These are phyloP conservation scores for Trichopria drosophilae DNA, from an alignment of 2,888 invertebrate species.

Conservation along the genomic window DNA sequence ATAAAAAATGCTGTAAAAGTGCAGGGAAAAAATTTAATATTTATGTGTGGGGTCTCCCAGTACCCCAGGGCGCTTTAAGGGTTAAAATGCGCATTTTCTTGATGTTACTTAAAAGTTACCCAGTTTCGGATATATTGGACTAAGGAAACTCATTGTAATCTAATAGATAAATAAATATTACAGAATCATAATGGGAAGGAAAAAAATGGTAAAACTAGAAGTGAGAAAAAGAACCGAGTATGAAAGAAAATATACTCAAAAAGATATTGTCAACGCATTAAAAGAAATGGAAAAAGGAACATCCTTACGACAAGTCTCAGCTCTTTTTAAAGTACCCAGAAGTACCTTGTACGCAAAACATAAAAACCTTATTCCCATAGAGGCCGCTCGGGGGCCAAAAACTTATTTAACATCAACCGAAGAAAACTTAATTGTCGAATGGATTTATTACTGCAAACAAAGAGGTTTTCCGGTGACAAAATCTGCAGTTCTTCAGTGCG, in stretches of 20 bases:
- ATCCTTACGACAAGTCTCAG: slow-evolving; percentile 9
- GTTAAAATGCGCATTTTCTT: no score
- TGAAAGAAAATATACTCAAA: slow-evolving; percentile 7
- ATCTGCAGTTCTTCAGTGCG: slow-evolving; percentile 39
- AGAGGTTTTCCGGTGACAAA: slow-evolving; percentile 43
- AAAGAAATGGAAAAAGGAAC: slow-evolving; percentile 9
- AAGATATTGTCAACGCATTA: background rate
- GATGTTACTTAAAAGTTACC: no score
- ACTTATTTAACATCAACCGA: slow-evolving; percentile 24
- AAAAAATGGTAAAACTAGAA: slow-evolving; percentile 1
- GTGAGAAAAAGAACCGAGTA: background rate
- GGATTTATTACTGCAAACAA: slow-evolving; percentile 38
- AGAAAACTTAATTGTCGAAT: slow-evolving; percentile 27
- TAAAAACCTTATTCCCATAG: slow-evolving; percentile 4
- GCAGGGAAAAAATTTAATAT: no score
- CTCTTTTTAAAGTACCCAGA: slow-evolving; percentile 9
- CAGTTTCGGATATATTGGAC: no score
- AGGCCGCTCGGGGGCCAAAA: slow-evolving; percentile 4
- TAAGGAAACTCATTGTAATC: no score
- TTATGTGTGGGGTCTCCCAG: no score
- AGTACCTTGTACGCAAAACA: slow-evolving; percentile 12
- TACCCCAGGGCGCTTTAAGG: no score
- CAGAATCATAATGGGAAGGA: slow-evolving; percentile 2
- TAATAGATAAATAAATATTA: no score
- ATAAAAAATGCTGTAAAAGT: no score